These are phyloP conservation scores for Lamproptera curius DNA, from an alignment of 2,888 invertebrate species.

Conservation along the genomic window DNA sequence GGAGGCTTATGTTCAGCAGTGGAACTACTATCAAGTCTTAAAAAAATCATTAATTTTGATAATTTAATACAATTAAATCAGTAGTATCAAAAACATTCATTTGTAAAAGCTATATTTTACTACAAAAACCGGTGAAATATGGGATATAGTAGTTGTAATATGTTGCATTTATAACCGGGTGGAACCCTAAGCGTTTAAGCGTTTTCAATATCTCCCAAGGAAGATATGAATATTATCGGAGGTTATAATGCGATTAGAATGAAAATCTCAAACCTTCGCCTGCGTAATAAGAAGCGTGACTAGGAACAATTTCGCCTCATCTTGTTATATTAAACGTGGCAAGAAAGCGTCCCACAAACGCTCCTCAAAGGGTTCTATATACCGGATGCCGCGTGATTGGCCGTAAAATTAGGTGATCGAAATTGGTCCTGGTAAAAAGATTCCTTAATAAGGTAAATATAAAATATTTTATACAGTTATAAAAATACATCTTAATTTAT, in stretches of 20 bases:
- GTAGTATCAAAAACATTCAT: too few relatives aligned
- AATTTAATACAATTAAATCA: too few relatives aligned
- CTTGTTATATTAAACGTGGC: constrained; percentile 58
- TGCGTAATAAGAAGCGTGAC: constrained; percentile 71
- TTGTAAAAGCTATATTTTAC: too few relatives aligned
- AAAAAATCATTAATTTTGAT: too few relatives aligned
- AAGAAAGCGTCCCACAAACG: constrained; percentile 41
- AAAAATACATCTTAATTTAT: too few relatives aligned
- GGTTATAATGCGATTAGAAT: constrained; percentile 69
- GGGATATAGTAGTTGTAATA: too few relatives aligned
- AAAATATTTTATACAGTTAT: too few relatives aligned
- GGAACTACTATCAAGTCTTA: too few relatives aligned
- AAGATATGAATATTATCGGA: constrained; percentile 54
- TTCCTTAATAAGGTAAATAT: too few relatives aligned
- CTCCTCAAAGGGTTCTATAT: constrained; percentile 30
- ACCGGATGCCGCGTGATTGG: background rate
- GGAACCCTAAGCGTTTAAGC: constrained; percentile 18
- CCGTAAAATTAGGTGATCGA: constrained; percentile 1
- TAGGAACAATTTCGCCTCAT: constrained; percentile 60
- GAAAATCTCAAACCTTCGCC: constrained; percentile 59
- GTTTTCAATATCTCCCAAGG: constrained; percentile 30
- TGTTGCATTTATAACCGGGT: constrained; percentile 10
- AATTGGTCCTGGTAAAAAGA: background rate
- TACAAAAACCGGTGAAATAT: too few relatives aligned
- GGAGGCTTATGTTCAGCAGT: too few relatives aligned